Evolutionary conservation across 2,888 invertebrate species (phyloP).

Genomic region (Habroteleia sp.): DNA sequence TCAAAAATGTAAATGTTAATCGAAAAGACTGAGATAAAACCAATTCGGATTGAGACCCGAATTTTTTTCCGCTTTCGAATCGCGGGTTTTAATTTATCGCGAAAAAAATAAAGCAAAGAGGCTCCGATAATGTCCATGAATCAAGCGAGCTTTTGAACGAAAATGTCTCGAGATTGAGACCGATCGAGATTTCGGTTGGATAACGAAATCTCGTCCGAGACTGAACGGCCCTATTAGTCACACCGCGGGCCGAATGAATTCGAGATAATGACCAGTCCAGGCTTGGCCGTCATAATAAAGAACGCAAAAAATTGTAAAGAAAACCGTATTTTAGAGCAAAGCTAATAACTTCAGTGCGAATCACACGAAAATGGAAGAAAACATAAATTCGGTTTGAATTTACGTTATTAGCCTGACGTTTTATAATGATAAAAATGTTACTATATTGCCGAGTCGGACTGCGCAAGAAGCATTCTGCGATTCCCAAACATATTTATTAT

Average conservation of each 20-base stretch:
- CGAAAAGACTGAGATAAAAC: conserved; percentile 18
- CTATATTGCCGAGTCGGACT: conserved; percentile 42
- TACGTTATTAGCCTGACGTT: conserved; percentile 56
- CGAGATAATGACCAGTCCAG: conserved; percentile 64
- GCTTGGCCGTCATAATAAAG: conserved; percentile 57
- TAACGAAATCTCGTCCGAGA: conserved; percentile 49
- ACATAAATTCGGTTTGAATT: conserved; percentile 56
- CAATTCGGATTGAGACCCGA: conserved; percentile 11
- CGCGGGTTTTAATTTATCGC: conserved; percentile 27
- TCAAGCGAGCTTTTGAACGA: conserved; percentile 35
- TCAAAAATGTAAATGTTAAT: conserved; percentile 38
- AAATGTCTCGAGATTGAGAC: conserved; percentile 41
- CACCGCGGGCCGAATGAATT: conserved; percentile 62
- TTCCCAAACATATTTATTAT: conserved; percentile 53
- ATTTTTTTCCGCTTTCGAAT: not conserved
- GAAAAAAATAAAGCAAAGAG: not conserved
- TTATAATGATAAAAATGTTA: conserved; percentile 60
- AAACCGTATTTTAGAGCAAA: conserved; percentile 53
- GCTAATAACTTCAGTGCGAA: conserved; percentile 56
- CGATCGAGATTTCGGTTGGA: conserved; percentile 54
- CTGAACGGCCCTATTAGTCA: conserved; percentile 67
- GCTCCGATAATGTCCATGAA: conserved; percentile 34
- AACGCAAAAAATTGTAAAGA: conserved; percentile 61
- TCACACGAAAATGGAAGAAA: conserved; percentile 53
- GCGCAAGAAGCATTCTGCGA: conserved; percentile 25